A percentile compares a stretch with the other conserved stretches of the same genome.
phyloP scores from a whole-genome alignment of 2,797 vertebrate species.

The Agapornis canus region DNA sequence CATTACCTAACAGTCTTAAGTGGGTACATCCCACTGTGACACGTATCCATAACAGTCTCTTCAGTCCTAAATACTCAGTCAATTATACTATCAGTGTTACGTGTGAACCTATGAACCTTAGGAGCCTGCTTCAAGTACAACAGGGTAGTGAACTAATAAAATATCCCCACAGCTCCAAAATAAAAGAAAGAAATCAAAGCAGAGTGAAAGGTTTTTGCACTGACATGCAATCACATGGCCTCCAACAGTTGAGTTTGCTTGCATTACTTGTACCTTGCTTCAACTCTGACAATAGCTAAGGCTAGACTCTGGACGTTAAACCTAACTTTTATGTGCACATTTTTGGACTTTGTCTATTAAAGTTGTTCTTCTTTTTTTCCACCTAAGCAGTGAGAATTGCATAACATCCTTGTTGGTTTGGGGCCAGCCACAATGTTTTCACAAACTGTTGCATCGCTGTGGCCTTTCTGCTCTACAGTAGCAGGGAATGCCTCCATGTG shows the following conservation, averaged over 20 bases:
- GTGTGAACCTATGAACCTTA: neutral
- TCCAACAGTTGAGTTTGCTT: neutral
- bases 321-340: neutral
- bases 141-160: neutral
- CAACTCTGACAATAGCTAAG: neutral
- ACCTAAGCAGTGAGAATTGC: neutral
- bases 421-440: neutral
- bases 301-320: neutral
- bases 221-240: neutral
- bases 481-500: neutral
- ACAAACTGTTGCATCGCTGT: neutral
- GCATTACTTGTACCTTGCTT: neutral
- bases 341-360: neutral
- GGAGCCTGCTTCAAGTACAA: constrained; percentile 4
- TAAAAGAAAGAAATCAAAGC: neutral
- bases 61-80: neutral
- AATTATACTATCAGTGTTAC: neutral
- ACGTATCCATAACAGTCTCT: neutral
- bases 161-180: constrained; percentile 55
- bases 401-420: neutral
- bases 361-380: neutral
- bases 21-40: neutral
- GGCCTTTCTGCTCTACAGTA: neutral
- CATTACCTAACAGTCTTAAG: neutral
- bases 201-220: neutral